Evolutionary conservation across 2,797 vertebrate genomes (phyloP), one percentile per base, ranked within the genome.

Genomic region (Syndactyla subalaris): DNA sequence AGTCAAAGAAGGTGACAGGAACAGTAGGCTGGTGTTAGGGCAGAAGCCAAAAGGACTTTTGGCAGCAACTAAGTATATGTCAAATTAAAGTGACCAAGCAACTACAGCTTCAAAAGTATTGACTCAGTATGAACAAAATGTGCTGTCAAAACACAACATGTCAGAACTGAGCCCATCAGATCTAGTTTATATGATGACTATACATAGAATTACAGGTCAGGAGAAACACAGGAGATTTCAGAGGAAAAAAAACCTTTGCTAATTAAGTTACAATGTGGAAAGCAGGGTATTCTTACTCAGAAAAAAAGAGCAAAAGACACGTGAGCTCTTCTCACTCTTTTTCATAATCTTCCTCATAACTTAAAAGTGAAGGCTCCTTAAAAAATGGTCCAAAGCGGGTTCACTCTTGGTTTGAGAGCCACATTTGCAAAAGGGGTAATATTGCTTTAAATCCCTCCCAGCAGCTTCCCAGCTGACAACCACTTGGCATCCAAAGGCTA

Each of bases 401-500:
- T 61, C 55, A 34, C 14, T 80, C 62, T 43, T 70, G 32, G 29
- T 83, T 76, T 88, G 82, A 63, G n/a, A 34, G 52, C n/a, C 43
- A 34, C 46, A 45, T 58, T 72, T 80, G 66, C 81, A 92, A 41
- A 68, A 87, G 54, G 83, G 80, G 73, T 54, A 48, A 58, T 94
- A 75, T 59, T 92, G 94, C 97, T 96, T 86, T 95, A 96, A 97
- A 97, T 97, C 97, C 74, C 74, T 95, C 82, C 95, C 95, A 80
- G 94, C 96, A 96, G 96, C 92, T 82, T 97, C 94, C 94, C 97
- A 98, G 97, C 97, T 98, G 98, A 98, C 98, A 97, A 95, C 85
- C 91, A 92, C 95, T 95, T 84, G 93, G 95, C 89, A 92, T 92
- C 93, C 97, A 96, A 97, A 97, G 95, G 51, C 78, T 92, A 96